Evolutionary conservation across 2,888 invertebrate genomes (phyloP).

Genomic region (Ormyrus labotus): DNA sequence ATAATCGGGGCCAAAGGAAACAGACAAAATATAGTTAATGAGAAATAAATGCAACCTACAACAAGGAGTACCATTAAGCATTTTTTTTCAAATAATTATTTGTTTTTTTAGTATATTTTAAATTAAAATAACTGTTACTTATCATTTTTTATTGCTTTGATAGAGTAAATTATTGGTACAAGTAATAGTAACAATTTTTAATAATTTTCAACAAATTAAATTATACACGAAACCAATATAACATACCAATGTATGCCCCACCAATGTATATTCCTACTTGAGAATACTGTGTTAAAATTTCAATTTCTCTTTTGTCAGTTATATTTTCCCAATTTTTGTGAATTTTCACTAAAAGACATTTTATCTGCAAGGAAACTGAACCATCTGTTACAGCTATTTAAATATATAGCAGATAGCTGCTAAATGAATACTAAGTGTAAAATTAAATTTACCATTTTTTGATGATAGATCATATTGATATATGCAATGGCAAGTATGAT

Average conservation of each 20-base stretch:
- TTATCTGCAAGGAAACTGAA: slow-evolving; percentile 3
- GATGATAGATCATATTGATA: neutral
- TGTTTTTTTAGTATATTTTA: too few species aligned
- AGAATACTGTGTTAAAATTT: slow-evolving; percentile 17
- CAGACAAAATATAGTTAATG: neutral
- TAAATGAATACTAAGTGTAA: neutral
- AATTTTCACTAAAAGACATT: slow-evolving; percentile 9
- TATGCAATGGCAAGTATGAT: neutral
- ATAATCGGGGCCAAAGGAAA: slow-evolving; percentile 50
- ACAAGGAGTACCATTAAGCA: neutral
- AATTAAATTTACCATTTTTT: slow-evolving; percentile 14
- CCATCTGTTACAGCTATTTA: too few species aligned
- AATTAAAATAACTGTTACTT: too few species aligned
- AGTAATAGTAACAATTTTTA: too few species aligned
- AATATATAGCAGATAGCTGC: neutral
- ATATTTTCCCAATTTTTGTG: slow-evolving; percentile 19
- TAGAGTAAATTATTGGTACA: too few species aligned
- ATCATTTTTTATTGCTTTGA: too few species aligned
- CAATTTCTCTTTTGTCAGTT: slow-evolving; percentile 23
- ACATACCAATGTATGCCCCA: slow-evolving; percentile 24
- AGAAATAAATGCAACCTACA: neutral
- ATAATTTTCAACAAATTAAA: too few species aligned
- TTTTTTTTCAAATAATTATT: too few species aligned
- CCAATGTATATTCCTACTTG: slow-evolving; percentile 3
- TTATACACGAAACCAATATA: too few species aligned